Base-by-base conservation (phyloP, 2,888 invertebrate genomes). In the Pasiphila rectangulata region DNA sequence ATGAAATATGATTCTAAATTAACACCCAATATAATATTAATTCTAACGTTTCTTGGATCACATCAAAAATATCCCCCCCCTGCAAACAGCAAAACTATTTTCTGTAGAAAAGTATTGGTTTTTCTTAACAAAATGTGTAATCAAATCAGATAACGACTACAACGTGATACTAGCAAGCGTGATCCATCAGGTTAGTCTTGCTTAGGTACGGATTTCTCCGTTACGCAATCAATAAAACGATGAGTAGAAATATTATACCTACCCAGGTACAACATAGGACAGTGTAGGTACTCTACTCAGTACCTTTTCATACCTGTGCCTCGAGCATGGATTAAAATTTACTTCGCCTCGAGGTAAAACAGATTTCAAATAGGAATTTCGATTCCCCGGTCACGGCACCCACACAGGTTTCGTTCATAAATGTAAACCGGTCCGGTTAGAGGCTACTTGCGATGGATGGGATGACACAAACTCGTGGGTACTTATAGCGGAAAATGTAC, bases 401-500 rank as follows among this genome's bases (percentile, higher is more conserved):
- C 74, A 75, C 79, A 80, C 80, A 70, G 71, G 81, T 78, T 75
- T 72, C 67, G 70, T 72, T 69, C 69, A 61, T 60, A 76, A n/a
- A n/a, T n/a, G n/a, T 17, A 32, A 84, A 86, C 85, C 84, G 84
- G 84, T 84, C 75, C 65, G 62, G 59, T 61, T 62, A 64, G 69
- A 52, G 63, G 59, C 61, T 62, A 63, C 68, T 32, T 32, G 32
- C 32, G 32, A 32, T 32, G 48, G 64, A 64, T 57, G 61, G 75
- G 77, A 79, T 82, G 81, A 83, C 79, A 83, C 81, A 84, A 84
- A 85, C 78, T 79, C 66, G 74, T 69, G 10, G 4, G 16, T 32
- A 76, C 78, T 83, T 85, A 81, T 80, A 84, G 84, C 76, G 74
- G 67, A 78, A 82, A 84, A 83, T 77, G 77, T 83, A 83, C 67